A percentile compares a stretch with the other conserved stretches of the same genome.
These are phyloP conservation scores for Charaxes varanes DNA, from an alignment of 1,140 invertebrate species.

Conservation along the genomic window DNA sequence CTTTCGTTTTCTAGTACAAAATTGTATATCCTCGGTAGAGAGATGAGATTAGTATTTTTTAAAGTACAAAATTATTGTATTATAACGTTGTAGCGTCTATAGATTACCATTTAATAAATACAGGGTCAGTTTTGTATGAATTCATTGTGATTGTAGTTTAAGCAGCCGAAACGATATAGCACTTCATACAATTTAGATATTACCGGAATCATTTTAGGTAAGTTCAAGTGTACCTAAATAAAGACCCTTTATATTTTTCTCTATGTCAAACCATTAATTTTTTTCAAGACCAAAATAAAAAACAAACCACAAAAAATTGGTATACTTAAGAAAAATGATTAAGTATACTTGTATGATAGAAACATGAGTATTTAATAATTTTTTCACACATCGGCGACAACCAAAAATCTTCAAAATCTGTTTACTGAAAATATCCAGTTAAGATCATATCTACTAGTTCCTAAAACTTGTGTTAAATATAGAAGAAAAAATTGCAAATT, in stretches of 20 bases:
- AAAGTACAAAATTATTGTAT: slow-evolving; percentile 68
- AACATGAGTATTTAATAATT: background rate
- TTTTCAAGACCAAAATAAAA: background rate
- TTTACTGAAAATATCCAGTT: too few relatives aligned
- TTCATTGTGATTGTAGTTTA: slow-evolving; percentile 73
- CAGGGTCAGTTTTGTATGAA: slow-evolving; percentile 74
- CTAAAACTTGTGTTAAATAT: too few relatives aligned
- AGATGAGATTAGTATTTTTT: slow-evolving; percentile 65
- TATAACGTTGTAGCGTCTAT: slow-evolving; percentile 55
- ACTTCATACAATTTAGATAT: slow-evolving; percentile 58
- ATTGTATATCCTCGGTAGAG: slow-evolving; percentile 60
- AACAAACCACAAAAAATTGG: background rate
- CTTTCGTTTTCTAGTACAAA: slow-evolving; percentile 67
- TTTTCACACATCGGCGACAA: background rate
- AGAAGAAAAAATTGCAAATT: too few relatives aligned
- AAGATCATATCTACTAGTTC: too few relatives aligned
- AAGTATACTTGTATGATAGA: too few relatives aligned
- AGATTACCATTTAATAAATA: slow-evolving; percentile 67
- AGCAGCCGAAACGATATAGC: slow-evolving; percentile 57
- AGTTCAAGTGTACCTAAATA: too few relatives aligned
- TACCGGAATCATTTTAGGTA: slow-evolving; percentile 58
- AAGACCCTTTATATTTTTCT: too few relatives aligned
- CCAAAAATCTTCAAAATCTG: too few relatives aligned
- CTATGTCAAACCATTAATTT: too few relatives aligned
- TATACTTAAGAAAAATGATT: too few relatives aligned